Percentiles rank a stretch among this genome's conserved stretches.
These are phyloP conservation scores for Tauraco erythrolophus DNA, from an alignment of 2,113 vertebrate genomes.

Conservation along the genomic window DNA sequence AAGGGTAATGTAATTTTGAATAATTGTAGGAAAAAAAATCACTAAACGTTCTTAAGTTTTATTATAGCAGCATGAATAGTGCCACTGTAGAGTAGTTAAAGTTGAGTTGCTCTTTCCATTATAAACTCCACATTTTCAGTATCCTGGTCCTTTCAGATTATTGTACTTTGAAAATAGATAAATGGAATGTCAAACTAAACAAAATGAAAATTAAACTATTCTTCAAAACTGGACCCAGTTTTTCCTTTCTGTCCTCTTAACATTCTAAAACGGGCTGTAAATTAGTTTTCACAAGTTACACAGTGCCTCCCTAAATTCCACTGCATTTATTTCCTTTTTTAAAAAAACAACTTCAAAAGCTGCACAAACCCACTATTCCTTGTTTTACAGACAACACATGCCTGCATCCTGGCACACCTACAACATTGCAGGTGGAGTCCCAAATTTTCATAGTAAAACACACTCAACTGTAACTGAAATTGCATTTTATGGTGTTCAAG, in stretches of 20 bases:
- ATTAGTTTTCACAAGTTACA: not conserved
- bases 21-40: constrained; percentile 80
- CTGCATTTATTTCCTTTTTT: not conserved
- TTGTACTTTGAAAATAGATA: constrained; percentile 8
- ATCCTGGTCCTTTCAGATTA: constrained; percentile 49
- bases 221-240: not conserved
- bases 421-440: not conserved
- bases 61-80: constrained; percentile 79
- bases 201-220: not conserved
- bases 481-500: not conserved
- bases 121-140: constrained; percentile 66
- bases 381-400: not conserved
- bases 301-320: not conserved
- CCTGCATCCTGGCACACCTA: not conserved
- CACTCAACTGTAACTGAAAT: not conserved
- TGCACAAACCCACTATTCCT: not conserved
- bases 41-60: constrained; percentile 83
- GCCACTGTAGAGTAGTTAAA: constrained; percentile 78
- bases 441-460: not conserved
- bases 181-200: constrained; percentile 10
- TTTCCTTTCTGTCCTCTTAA: not conserved
- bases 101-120: constrained; percentile 74
- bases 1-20: constrained; percentile 87
- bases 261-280: not conserved
- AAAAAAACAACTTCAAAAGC: not conserved